Conservation (phyloP, 2,888 invertebrate species). For the Podabrus alpinus region DNA sequence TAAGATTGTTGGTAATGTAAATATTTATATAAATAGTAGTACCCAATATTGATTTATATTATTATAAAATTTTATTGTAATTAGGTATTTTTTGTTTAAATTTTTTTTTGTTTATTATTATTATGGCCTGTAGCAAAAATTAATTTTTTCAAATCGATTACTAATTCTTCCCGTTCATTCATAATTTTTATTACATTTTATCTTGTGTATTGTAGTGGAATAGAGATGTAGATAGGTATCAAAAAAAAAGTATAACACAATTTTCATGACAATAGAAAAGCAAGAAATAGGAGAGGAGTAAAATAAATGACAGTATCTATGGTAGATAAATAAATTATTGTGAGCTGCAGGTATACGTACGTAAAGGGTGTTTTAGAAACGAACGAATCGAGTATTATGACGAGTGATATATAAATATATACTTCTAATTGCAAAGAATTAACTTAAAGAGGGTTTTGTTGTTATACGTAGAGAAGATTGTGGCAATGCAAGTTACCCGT, state of each 20-base stretch:
- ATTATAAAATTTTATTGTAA: neutral
- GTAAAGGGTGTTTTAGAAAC: slow-evolving; percentile 22
- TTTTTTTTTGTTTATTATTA: neutral
- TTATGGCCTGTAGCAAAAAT: neutral
- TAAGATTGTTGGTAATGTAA: neutral
- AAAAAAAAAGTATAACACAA: slow-evolving; percentile 10
- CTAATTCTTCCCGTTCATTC: neutral
- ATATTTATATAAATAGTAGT: neutral
- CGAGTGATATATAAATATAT: slow-evolving; percentile 42
- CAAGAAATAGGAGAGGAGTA: slow-evolving; percentile 23
- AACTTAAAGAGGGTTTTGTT: slow-evolving; percentile 35
- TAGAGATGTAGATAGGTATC: neutral
- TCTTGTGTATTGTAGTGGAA: neutral
- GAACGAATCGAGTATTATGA: slow-evolving; percentile 47
- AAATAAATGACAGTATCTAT: slow-evolving; percentile 40
- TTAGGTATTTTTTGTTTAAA: neutral
- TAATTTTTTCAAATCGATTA: neutral
- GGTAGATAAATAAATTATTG: slow-evolving; percentile 20
- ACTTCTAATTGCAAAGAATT: slow-evolving; percentile 49
- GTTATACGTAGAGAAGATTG: slow-evolving; percentile 40
- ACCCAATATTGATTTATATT: neutral
- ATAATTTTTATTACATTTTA: neutral
- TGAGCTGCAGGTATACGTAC: slow-evolving; percentile 31
- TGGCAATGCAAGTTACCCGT: slow-evolving; percentile 22
- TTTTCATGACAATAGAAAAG: slow-evolving; percentile 51